Base-by-base conservation (phyloP, 2,113 vertebrate species). In the Ailuropoda melanoleuca region DNA sequence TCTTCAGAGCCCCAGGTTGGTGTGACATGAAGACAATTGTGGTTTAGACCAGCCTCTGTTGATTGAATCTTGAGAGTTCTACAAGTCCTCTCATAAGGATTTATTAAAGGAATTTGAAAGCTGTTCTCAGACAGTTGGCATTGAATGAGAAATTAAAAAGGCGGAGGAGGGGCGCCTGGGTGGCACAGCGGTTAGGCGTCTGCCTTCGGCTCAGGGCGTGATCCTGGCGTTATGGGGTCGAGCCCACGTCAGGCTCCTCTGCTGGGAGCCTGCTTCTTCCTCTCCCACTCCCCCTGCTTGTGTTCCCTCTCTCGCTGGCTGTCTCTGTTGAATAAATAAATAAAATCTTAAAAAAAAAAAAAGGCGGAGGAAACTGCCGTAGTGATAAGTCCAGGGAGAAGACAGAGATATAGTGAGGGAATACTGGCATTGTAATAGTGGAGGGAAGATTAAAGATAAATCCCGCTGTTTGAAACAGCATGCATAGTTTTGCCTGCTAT, bases 1-100 rank as follows among this genome's bases (percentile, higher is more conserved):
- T 98, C 98, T 93, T 97, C 97, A 90, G 97, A 98, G 98, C 93
- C 96, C 97, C 18, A 88, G 97, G 92, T 88, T 84, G 86, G 87
- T 92, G 85, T 88, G 98, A 93, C 1, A 1, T 97, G 96, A 97
- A 96, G 97, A 98, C 98, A 90, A 48, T 48, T 98, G 43, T 97
- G 85, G 72, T 93, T 94, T 96, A 94, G 74, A 81, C 82, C 87
- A 96, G 64, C 50, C 87, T 97, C 46, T 97, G 70, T 90, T 93
- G 87, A 89, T 70, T 72, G 72, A 92, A 78, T 93, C 84, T 92
- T 3, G 8, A 72, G 92, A 94, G 75, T 92, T 94, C 70, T 83
- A 3, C 31, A 87, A 55, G 95, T 94, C 50, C 60, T 92, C 26
- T 96, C 77, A 39, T 39, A 84, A 48, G 77, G 92, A 72, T 84